These are phyloP conservation scores for Lynx canadensis DNA, from an alignment of 2,113 vertebrate genomes.

Conservation along the genomic window DNA sequence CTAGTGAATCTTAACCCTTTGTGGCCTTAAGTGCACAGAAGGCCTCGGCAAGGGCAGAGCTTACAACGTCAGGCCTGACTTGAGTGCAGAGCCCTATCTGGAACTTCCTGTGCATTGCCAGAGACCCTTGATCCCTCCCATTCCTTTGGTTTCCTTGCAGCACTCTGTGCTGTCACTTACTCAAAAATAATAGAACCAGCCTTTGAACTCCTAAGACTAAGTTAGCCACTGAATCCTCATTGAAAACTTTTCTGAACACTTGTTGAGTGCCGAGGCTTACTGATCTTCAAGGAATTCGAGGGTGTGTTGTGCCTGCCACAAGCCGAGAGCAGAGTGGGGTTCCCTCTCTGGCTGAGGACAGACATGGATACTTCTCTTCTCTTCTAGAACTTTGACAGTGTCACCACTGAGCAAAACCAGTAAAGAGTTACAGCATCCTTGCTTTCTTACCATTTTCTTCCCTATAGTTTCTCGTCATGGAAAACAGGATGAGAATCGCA, in stretches of 20 bases:
- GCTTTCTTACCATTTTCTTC: neutral
- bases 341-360: neutral
- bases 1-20: neutral
- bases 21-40: neutral
- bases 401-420: neutral
- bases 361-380: rapidly evolving
- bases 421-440: neutral
- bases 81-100: neutral
- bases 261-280: neutral
- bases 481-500: neutral
- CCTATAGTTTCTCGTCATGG: neutral
- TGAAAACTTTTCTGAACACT: neutral
- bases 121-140: neutral
- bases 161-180: neutral
- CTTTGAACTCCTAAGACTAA: neutral
- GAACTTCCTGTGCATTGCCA: neutral
- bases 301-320: too few species aligned
- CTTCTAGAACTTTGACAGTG: neutral
- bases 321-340: neutral
- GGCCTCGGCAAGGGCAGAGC: neutral
- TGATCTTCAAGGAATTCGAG: neutral
- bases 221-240: neutral
- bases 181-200: neutral
- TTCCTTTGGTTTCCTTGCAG: neutral
- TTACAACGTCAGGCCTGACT: neutral